Conservation (phyloP, 2,888 invertebrate genomes). For the Charanyca ferruginea region DNA sequence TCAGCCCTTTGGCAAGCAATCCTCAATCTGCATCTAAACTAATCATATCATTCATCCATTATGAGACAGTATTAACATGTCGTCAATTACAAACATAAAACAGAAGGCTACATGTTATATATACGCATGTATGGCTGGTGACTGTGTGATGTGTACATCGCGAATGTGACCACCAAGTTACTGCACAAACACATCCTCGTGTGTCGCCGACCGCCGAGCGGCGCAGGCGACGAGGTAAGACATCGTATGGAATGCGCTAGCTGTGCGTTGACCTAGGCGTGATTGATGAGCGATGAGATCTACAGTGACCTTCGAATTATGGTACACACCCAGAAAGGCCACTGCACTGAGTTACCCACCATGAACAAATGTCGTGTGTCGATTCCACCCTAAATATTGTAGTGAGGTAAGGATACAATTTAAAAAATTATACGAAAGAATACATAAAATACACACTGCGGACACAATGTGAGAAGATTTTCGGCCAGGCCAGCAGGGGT, state of each 20-base stretch:
- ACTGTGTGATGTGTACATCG: constrained; percentile 56
- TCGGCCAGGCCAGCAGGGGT: neutral
- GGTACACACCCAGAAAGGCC: constrained; percentile 59
- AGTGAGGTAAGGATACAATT: constrained; percentile 2
- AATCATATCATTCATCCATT: constrained; percentile 29
- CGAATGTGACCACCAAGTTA: constrained; percentile 37
- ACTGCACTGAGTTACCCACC: constrained; percentile 62
- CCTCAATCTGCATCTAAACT: constrained; percentile 45
- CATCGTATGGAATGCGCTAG: constrained; percentile 70
- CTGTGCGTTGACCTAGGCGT: constrained; percentile 78
- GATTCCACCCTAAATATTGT: constrained; percentile 68
- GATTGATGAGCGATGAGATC: constrained; percentile 73
- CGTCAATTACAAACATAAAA: constrained; percentile 48
- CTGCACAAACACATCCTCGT: constrained; percentile 36
- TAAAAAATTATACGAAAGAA: constrained; percentile 7
- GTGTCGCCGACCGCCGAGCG: constrained; percentile 3
- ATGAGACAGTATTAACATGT: constrained; percentile 33
- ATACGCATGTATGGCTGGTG: constrained; percentile 55
- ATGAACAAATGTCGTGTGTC: constrained; percentile 65
- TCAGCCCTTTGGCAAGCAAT: constrained; percentile 29
- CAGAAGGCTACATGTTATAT: constrained; percentile 49
- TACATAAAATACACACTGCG: constrained; percentile 6
- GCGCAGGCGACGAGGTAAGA: constrained; percentile 20
- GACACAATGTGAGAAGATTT: neutral
- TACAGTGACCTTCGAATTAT: constrained; percentile 66